Percentiles rank a stretch among this genome's conserved stretches.
These are phyloP conservation scores for Aricia artaxerxes DNA, from an alignment of 2,888 invertebrate species.

Conservation along the genomic window DNA sequence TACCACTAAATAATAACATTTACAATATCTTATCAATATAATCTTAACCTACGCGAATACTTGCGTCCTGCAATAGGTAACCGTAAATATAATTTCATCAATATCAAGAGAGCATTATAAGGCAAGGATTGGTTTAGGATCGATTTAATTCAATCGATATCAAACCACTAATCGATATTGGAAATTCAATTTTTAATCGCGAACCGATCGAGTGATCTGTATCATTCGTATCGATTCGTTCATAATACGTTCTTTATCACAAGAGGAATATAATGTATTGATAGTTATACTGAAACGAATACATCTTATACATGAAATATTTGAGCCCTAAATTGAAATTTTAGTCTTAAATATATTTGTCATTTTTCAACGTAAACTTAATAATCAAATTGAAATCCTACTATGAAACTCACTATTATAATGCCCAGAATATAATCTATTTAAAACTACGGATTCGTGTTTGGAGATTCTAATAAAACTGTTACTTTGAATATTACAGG, in stretches of 20 bases:
- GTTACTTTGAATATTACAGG: slow-evolving; percentile 22
- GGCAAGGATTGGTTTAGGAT: slow-evolving; percentile 56
- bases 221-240: slow-evolving; percentile 13
- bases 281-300: slow-evolving; percentile 1
- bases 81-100: slow-evolving; percentile 75
- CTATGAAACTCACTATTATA: neutral
- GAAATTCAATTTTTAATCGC: neutral
- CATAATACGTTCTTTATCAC: slow-evolving; percentile 27
- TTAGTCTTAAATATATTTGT: slow-evolving; percentile 21
- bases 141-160: slow-evolving; percentile 22
- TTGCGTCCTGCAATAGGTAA: slow-evolving; percentile 78
- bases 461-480: slow-evolving; percentile 21
- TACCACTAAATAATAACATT: slow-evolving; percentile 66
- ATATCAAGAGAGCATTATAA: slow-evolving; percentile 76
- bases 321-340: slow-evolving; percentile 18
- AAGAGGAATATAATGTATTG: slow-evolving; percentile 8
- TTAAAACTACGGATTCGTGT: slow-evolving; percentile 7
- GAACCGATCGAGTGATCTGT: slow-evolving; percentile 22
- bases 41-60: slow-evolving; percentile 74
- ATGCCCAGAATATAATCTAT: slow-evolving; percentile 23
- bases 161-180: slow-evolving; percentile 23
- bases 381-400: neutral
- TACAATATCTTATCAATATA: slow-evolving; percentile 62
- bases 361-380: neutral
- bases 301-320: neutral